Evolutionary conservation across 2,888 invertebrate species (phyloP), one percentile per base, ranked within the genome.

Genomic region (Heterodera filipjevi): DNA sequence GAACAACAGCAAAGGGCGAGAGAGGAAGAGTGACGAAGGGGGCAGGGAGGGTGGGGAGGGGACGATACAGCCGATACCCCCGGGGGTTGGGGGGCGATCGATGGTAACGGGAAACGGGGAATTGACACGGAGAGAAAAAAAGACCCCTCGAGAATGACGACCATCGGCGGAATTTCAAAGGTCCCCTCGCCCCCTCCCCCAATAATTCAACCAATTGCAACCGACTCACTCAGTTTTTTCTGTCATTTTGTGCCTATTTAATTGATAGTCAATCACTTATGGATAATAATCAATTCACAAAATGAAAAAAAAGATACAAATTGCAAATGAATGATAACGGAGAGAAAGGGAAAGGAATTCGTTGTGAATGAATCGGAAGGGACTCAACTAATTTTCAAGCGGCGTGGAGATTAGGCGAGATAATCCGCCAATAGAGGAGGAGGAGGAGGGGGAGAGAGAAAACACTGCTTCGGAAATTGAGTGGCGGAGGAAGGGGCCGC

Each of bases 101-200:
- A 68, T 35, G 35, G 30, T 30, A 66, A 32, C 68, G 68, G 19
- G 68, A 35, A 68, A 68, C 22, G 32, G 32, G 32, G 68, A 30
- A 68, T 68, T 68, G 68, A 68, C 68, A 68, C 68, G 59, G 59
- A 27, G 27, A 27, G n/a, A 59, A 59, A 59, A 59, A 27, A 59
- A 12, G 27, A 59, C n/a, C 59, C 59, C 59, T 12, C 59, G 27
- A 22, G 53, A 53, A 16, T 5, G 16, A 8, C n/a, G 27, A 59
- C 10, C n/a, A 59, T 3, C 53, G 19, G 5, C 19, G 8, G 27
- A 27, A 59, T 59, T 59, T 59, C 59, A 59, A 59, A 6, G n/a
- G 6, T n/a, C 27, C n/a, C n/a, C 59, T 27, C 27, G 3, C 59
- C 59, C 1, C 59, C 59, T n/a, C n/a, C 27, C n/a, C 59, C 59